Evolutionary conservation across 2,888 invertebrate species (phyloP).

Genomic region (Spodoptera littoralis): DNA sequence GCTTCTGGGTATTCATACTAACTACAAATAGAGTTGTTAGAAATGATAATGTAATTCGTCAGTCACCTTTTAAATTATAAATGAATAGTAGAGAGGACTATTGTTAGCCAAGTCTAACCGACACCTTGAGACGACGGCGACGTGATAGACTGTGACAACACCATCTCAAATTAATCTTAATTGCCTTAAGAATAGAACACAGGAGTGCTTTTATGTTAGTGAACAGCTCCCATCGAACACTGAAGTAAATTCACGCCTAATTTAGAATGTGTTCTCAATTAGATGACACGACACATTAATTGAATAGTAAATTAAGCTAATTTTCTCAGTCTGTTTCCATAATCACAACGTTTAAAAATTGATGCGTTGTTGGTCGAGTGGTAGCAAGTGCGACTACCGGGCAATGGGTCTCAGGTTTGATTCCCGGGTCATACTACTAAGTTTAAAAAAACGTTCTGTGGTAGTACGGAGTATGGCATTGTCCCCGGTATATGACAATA

Average conservation of each 20-base stretch:
- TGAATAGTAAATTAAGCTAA: too few relatives aligned
- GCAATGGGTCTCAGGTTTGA: too few relatives aligned
- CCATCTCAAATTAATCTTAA: constrained; percentile 20
- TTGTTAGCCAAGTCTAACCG: constrained; percentile 1
- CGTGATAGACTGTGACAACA: constrained; percentile 7
- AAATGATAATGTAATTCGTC: neutral
- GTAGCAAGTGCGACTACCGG: too few relatives aligned
- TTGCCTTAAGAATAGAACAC: constrained; percentile 23
- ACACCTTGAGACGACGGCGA: neutral
- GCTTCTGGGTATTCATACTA: too few relatives aligned
- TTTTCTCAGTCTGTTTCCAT: too few relatives aligned
- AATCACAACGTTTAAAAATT: neutral
- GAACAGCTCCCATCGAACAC: neutral
- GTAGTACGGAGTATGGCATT: too few relatives aligned
- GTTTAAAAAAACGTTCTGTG: too few relatives aligned
- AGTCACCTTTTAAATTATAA: constrained; percentile 4
- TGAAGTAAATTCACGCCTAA: neutral
- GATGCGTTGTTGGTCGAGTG: too few relatives aligned
- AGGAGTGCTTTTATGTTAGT: constrained; percentile 9
- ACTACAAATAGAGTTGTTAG: too few relatives aligned
- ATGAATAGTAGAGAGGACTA: constrained; percentile 8
- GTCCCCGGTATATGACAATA: too few relatives aligned
- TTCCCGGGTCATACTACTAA: too few relatives aligned
- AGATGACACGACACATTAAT: too few relatives aligned
- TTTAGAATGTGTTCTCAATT: neutral